These are phyloP conservation scores for Agrotis exclamationis DNA, from an alignment of 2,888 invertebrate genomes.

Conservation along the genomic window DNA sequence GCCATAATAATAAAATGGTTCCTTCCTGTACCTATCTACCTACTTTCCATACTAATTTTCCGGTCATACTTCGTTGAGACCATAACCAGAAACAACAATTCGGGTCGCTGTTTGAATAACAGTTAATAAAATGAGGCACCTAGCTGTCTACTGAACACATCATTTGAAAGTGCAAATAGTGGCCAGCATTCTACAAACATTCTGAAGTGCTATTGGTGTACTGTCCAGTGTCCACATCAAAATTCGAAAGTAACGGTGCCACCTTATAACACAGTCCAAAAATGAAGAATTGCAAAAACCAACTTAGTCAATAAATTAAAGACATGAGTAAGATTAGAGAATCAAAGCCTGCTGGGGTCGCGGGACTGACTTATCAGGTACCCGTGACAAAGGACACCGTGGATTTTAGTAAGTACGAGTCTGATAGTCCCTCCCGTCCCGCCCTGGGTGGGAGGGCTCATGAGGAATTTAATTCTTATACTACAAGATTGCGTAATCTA, in stretches of 20 bases:
- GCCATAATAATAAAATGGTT: background rate
- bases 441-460: no score
- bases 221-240: slow-evolving; percentile 9
- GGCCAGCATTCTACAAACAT: slow-evolving; percentile 14
- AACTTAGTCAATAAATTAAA: background rate
- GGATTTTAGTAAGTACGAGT: no score
- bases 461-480: no score
- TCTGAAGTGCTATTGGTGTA: slow-evolving; percentile 13
- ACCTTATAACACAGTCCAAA: background rate
- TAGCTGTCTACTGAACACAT: slow-evolving; percentile 21
- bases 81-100: background rate
- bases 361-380: no score
- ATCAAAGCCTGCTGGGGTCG: no score
- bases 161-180: slow-evolving; percentile 30
- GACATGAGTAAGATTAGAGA: no score
- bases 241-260: slow-evolving; percentile 24
- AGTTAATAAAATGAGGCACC: background rate
- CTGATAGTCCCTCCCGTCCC: no score
- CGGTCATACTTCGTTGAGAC: background rate
- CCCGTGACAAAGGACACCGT: no score
- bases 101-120: background rate
- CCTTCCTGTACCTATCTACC: slow-evolving; percentile 4
- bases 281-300: background rate
- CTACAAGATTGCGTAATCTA: no score
- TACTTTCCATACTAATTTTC: slow-evolving; percentile 7